Percentiles rank a stretch among this genome's conserved stretches.
These are phyloP conservation scores for Geococcyx californianus DNA, from an alignment of 2,113 vertebrate genomes.

Conservation along the genomic window DNA sequence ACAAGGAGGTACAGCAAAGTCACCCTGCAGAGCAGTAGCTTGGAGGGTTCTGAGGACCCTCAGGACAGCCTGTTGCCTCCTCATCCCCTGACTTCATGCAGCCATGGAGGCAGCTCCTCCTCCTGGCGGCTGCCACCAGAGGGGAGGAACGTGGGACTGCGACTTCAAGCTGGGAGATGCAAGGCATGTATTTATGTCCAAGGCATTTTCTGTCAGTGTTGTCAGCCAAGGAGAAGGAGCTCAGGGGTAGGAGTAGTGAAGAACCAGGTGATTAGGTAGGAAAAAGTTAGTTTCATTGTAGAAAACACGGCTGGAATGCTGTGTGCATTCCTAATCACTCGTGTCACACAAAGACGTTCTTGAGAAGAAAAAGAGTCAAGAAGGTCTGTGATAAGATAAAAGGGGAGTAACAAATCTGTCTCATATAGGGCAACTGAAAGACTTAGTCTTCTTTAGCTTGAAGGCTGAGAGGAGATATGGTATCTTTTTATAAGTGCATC, in stretches of 20 bases:
- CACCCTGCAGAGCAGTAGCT: neutral
- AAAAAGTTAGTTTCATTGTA: neutral
- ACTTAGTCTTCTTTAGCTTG: neutral
- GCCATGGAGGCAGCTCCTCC: neutral
- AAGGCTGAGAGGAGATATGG: slow-evolving; percentile 6
- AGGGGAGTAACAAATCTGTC: neutral
- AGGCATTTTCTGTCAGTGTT: neutral
- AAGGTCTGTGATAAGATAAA: slow-evolving; percentile 9
- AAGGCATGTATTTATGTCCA: neutral
- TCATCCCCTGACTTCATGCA: neutral
- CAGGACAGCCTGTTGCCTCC: neutral
- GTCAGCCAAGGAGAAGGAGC: neutral
- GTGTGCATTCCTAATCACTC: neutral
- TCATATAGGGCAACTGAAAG: neutral
- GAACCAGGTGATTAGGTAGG: neutral
- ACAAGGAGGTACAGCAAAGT: neutral
- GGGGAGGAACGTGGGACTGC: rapidly evolving
- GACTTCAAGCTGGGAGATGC: neutral
- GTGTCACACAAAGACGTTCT: neutral
- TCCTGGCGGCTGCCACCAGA: neutral
- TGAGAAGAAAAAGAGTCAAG: slow-evolving; percentile 4
- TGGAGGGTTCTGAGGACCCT: neutral
- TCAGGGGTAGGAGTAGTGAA: neutral
- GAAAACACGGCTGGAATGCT: neutral
- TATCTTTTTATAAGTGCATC: neutral